Evolutionary conservation across 92 coral and sea anemone genomes (phyloP).

Genomic region (Micromussa lordhowensis): DNA sequence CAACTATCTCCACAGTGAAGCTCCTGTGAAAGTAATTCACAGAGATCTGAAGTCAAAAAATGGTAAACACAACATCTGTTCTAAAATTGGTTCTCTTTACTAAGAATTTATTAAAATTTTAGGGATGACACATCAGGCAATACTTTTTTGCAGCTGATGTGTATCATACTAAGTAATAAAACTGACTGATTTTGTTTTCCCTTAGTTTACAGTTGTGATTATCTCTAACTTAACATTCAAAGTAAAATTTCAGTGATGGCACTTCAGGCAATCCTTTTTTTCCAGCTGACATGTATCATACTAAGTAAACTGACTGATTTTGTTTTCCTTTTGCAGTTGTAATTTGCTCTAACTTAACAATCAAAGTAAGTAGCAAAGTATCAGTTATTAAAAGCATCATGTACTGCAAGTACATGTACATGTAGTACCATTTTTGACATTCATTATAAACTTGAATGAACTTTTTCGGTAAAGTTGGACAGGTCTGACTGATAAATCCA

Average conservation of each 20-base stretch:
- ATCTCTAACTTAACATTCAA: constrained; percentile 72
- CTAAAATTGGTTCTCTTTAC: neutral
- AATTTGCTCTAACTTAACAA: constrained; percentile 70
- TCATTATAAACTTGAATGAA: too few species aligned
- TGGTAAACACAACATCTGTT: constrained; percentile 53
- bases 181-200: neutral
- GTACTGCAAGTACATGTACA: too few species aligned
- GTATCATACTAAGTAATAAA: too few species aligned
- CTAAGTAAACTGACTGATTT: neutral
- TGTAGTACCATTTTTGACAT: neutral
- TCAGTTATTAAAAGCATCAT: too few species aligned
- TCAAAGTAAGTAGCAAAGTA: constrained; percentile 53
- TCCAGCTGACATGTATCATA: too few species aligned
- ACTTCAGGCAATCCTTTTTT: too few species aligned
- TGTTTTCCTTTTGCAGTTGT: constrained; percentile 62
- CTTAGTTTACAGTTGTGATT: constrained; percentile 76
- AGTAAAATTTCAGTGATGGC: constrained; percentile 21
- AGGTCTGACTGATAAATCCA: too few species aligned
- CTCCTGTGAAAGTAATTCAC: constrained; percentile 86
- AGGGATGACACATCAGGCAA: neutral
- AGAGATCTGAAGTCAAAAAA: constrained; percentile 87
- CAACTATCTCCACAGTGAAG: constrained; percentile 85
- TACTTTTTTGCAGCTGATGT: too few species aligned
- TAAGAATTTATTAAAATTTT: neutral
- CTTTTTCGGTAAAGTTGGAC: too few species aligned